These are phyloP conservation scores for Chitala chitala DNA, from an alignment of 2,113 vertebrate genomes.

Conservation along the genomic window DNA sequence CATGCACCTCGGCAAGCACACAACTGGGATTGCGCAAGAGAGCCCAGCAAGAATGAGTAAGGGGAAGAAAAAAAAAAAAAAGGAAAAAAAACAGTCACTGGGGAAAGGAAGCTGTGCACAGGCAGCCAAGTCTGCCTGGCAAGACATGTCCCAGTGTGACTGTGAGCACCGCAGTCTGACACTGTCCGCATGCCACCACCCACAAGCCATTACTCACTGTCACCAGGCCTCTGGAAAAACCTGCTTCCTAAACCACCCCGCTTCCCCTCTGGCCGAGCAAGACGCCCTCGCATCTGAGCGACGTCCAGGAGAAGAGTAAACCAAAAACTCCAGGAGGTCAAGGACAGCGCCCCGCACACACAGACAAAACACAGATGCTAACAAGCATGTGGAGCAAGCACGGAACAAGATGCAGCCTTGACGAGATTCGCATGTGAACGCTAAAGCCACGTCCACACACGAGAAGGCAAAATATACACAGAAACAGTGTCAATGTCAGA, in stretches of 20 bases:
- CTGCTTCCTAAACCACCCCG: neutral
- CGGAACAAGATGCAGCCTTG: too few species aligned
- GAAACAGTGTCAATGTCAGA: too few species aligned
- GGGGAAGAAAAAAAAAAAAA: too few species aligned
- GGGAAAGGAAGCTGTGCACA: neutral
- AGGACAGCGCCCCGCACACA: neutral
- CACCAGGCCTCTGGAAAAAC: conserved; percentile 1
- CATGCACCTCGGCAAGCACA: neutral
- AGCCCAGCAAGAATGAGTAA: neutral
- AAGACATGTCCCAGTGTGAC: neutral
- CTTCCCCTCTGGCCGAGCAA: neutral
- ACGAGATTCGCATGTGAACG: too few species aligned
- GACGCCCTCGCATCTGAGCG: neutral
- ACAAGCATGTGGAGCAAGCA: too few species aligned
- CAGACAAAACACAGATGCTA: conserved; percentile 8
- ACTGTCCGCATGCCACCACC: neutral
- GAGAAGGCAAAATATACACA: too few species aligned
- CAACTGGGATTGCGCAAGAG: neutral
- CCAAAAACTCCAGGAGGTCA: neutral
- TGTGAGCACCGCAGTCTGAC: neutral
- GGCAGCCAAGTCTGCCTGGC: neutral
- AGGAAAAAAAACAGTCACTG: neutral
- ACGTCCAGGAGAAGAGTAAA: neutral
- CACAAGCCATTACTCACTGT: neutral
- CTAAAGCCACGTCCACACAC: too few species aligned